Evolutionary conservation across 2,113 vertebrate genomes (phyloP), one percentile per base, ranked within the genome.

Genomic region (Hemicordylus capensis): DNA sequence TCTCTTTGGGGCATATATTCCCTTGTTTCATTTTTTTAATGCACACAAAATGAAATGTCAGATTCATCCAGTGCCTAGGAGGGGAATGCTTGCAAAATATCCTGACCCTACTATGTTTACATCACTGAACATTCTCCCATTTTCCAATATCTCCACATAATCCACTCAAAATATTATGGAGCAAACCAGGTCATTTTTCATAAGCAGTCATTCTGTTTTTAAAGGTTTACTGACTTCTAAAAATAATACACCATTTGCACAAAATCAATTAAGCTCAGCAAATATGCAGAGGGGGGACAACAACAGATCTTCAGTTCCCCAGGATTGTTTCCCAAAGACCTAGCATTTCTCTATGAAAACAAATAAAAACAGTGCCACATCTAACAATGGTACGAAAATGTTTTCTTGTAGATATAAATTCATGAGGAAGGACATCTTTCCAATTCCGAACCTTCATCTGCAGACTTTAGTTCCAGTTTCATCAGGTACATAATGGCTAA

Each of bases 21-120:
- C 39, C 44, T 28, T 20, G 31, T 46, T 73, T 73, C 69, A 24
- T n/a, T 58, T 83, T 59, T 73, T 83, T 61, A 61, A 61, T 61
- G 81, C 81, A 61, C 39, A 56, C 39, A 73, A 83, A 83, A 83
- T 73, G 51, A 83, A 83, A 83, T 83, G 81, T 73, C 81, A 83
- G 51, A 34, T 83, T 46, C 81, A 73, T 61, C 54, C 28, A 24
- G 69, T 74, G 54, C 54, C 81, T 34, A 31, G 54, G 44, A 83
- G 69, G 54, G 54, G 73, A 83, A 61, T 73, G 54, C 37, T 61
- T 48, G 54, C n/a, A 56, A 61, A 83, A 83, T 83, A 73, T 73
- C 69, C 39, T 61, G 28, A 59, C 80, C 80, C 54, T 44, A 7
- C 39, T 83, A 46, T 61, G 69, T 83, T 82, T 61, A 46, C 81